Evolutionary conservation across 2,113 vertebrate species (phyloP).

Genomic region (Oncorhynchus mykiss): DNA sequence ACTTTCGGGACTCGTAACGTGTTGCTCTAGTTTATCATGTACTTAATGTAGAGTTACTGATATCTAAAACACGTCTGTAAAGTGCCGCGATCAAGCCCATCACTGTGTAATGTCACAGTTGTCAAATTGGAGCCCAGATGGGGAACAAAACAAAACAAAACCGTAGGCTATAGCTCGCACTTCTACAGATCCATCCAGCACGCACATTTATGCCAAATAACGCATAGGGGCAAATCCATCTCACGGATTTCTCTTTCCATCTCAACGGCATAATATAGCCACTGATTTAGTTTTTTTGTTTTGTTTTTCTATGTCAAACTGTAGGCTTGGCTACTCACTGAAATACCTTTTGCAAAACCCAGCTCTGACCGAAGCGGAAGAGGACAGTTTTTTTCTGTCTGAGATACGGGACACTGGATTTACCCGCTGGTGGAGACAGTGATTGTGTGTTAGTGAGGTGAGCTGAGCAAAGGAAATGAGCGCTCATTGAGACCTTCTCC

Average conservation of each 20-base stretch:
- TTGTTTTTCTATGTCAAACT: not conserved
- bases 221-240: not conserved
- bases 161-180: slow-evolving; percentile 18
- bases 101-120: slow-evolving; percentile 41
- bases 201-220: slow-evolving; percentile 1
- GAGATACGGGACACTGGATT: slow-evolving; percentile 30
- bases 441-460: not conserved
- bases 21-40: not conserved
- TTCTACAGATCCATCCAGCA: not conserved
- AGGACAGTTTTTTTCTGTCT: no score
- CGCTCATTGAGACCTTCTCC: not conserved
- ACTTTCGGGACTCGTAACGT: not conserved
- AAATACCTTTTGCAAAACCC: not conserved
- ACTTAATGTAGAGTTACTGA: slow-evolving; percentile 10
- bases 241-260: not conserved
- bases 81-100: slow-evolving; percentile 16
- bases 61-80: slow-evolving; percentile 15
- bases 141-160: slow-evolving; percentile 53
- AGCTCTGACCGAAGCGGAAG: not conserved
- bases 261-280: not conserved
- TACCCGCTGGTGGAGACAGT: slow-evolving; percentile 10
- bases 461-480: not conserved
- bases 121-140: slow-evolving; percentile 55
- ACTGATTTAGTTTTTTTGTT: no score
- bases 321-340: not conserved